Base-by-base conservation (phyloP, 1,140 invertebrate species). In the Zaprionus kolodkinae region DNA sequence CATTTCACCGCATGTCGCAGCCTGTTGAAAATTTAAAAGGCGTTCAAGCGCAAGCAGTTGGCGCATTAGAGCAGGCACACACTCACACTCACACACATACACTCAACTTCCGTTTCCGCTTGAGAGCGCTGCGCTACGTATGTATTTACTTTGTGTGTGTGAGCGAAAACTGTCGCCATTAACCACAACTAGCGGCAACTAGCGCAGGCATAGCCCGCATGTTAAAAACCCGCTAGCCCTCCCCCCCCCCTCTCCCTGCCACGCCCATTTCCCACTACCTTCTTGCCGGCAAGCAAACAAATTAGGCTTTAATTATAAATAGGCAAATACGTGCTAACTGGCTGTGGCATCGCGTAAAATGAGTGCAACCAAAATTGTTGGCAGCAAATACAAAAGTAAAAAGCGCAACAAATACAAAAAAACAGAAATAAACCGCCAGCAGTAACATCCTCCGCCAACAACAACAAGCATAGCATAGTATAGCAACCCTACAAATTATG, bases 241-340 rank as follows among this genome's bases (percentile, higher is more conserved):
- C 2, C 13, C n/a, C 5, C 40, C 13, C 6, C 40, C 5, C 7
- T 10, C 1, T 6, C n/a, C 0, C 40, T 72, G n/a, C n/a, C n/a
- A n/a, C n/a, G n/a, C n/a, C n/a, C n/a, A n/a, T n/a, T n/a, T n/a
- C n/a, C n/a, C n/a, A n/a, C n/a, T n/a, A n/a, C 36, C 65, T 43
- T 10, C 64, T 43, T 40, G 70, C 55, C 66, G 45, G 60, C 70
- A 68, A 71, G 84, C 84, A 83, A 87, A 87, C 84, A 87, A 87
- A 87, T 87, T 87, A 88, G 84, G 71, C 60, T 82, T 88, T 83
- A 87, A 87, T 87, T 88, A 87, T 80, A 88, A 64, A 88, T 88
- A 80, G 65, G 30, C 62, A 60, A 43, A 70, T 33, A 52, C 52
- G 21, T 43, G n/a, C 13, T 33, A 62, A 56, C 25, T 64, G n/a